Conservation (phyloP, 2,888 invertebrate species). For the Himalopsyche japonica region DNA sequence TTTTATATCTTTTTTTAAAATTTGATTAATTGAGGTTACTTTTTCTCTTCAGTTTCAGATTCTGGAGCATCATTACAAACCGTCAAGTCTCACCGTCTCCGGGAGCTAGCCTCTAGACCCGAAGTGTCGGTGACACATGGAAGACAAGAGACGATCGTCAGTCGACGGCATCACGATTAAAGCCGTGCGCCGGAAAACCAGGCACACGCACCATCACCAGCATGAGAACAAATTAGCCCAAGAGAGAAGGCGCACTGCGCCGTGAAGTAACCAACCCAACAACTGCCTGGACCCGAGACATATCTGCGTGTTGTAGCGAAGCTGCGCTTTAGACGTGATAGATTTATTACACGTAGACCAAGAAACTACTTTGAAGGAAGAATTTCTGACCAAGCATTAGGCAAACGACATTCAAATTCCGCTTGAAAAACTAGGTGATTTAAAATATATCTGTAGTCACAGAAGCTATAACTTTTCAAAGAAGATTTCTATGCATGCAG, state of each 20-base stretch:
- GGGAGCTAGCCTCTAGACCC: not conserved
- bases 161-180: constrained; percentile 37
- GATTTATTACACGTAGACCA: constrained; percentile 21
- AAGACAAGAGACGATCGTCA: constrained; percentile 22
- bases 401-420: not conserved
- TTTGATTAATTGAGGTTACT: not conserved
- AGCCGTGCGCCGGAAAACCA: constrained; percentile 34
- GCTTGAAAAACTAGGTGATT: not conserved
- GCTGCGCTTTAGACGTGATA: constrained; percentile 14
- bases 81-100: not conserved
- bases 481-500: not conserved
- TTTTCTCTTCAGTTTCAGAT: not conserved
- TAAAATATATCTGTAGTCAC: not conserved
- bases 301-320: constrained; percentile 25
- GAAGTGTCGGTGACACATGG: constrained; percentile 27
- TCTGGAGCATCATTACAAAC: not conserved
- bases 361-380: not conserved
- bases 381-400: not conserved
- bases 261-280: constrained; percentile 5
- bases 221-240: not conserved
- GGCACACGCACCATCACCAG: constrained; percentile 1
- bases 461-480: not conserved
- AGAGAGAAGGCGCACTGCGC: not conserved
- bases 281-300: constrained; percentile 6
- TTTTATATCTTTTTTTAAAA: not conserved